Evolutionary conservation across 2,888 invertebrate genomes (phyloP).

Genomic region (Limnephilus rhombicus): DNA sequence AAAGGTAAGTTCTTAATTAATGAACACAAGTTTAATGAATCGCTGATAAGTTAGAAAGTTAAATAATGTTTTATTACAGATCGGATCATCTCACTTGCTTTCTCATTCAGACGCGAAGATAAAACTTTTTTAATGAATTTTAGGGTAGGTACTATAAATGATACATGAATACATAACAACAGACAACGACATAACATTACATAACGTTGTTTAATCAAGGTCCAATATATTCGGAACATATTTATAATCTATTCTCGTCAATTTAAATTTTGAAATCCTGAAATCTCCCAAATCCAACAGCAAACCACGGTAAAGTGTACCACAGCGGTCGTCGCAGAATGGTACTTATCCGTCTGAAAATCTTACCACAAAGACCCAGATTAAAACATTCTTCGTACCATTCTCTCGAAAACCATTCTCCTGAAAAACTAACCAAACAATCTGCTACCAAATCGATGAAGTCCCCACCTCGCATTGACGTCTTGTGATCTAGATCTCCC

Average conservation of each 20-base stretch:
- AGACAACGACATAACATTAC: too few relatives aligned
- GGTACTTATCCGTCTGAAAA: background rate
- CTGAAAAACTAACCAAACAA: background rate
- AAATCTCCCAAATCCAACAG: background rate
- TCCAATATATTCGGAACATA: background rate
- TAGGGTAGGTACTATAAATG: background rate
- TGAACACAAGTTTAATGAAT: background rate
- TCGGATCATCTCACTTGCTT: background rate
- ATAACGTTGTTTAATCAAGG: background rate
- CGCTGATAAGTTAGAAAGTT: background rate
- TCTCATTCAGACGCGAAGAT: background rate
- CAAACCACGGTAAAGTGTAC: background rate
- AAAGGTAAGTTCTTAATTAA: background rate
- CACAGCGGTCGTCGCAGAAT: background rate
- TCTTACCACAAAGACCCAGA: background rate
- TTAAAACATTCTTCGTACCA: background rate
- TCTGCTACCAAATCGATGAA: background rate
- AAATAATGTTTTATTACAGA: background rate
- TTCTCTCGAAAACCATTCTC: background rate
- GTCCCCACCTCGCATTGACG: background rate
- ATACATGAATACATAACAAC: background rate
- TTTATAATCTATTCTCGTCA: background rate
- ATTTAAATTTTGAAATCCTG: too few relatives aligned
- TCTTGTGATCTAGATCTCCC: background rate
- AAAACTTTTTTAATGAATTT: background rate